Conservation (phyloP, 2,113 vertebrate genomes). For the Nothocercus nigrocapillus region DNA sequence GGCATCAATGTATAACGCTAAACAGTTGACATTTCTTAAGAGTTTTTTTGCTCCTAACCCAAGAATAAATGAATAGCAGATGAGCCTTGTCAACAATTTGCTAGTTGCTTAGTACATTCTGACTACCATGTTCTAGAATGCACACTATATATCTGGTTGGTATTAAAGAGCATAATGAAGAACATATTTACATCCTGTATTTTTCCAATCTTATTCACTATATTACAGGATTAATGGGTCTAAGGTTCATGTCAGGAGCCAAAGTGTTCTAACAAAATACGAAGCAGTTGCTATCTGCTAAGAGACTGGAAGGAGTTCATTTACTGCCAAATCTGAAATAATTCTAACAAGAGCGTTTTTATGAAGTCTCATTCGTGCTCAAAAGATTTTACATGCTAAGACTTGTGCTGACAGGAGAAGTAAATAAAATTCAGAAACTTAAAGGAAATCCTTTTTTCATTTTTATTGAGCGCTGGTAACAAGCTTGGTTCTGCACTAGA, state of each 20-base stretch:
- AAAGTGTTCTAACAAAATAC: conserved; percentile 69
- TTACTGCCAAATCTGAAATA: conserved; percentile 59
- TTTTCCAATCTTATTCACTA: conserved; percentile 72
- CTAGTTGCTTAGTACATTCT: conserved; percentile 51
- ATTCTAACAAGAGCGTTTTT: conserved; percentile 58
- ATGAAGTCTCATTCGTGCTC: conserved; percentile 78
- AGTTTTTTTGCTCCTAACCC: conserved; percentile 26
- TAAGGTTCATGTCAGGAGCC: conserved; percentile 57
- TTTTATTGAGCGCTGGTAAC: neutral
- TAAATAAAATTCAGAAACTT: conserved; percentile 80
- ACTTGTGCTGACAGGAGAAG: conserved; percentile 77
- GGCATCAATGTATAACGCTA: neutral
- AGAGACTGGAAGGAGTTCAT: conserved; percentile 56
- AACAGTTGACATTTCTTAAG: conserved; percentile 18
- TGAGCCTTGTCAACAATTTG: conserved; percentile 73
- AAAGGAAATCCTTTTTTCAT: conserved; percentile 5
- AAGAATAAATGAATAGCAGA: conserved; percentile 63
- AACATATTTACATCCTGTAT: conserved; percentile 86
- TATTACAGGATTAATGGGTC: conserved; percentile 65
- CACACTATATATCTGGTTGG: conserved; percentile 64
- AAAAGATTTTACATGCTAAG: conserved; percentile 78
- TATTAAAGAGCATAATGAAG: conserved; percentile 83
- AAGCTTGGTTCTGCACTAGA: neutral
- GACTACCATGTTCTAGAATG: conserved; percentile 60
- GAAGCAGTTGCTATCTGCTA: conserved; percentile 53